Evolutionary conservation across 2,797 vertebrate species (phyloP).

Genomic region (Eulemur rubriventer): DNA sequence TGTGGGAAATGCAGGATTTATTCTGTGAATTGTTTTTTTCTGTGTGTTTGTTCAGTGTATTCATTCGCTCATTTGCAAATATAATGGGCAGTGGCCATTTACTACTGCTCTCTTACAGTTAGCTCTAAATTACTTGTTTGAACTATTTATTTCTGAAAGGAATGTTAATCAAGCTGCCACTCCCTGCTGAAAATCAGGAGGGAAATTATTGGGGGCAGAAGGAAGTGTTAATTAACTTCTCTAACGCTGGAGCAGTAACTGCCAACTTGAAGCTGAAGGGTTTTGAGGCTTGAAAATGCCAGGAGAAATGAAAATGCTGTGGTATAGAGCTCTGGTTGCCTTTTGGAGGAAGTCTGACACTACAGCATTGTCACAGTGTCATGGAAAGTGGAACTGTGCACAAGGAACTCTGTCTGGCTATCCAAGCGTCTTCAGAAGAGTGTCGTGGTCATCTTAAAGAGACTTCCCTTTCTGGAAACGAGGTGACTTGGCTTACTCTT

Average conservation of each 20-base stretch:
- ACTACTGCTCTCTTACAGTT: conserved; percentile 63
- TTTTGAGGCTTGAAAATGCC: conserved; percentile 16
- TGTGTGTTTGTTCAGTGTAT: conserved; percentile 66
- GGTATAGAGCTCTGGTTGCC: neutral
- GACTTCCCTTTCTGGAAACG: conserved; percentile 61
- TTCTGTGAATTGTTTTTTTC: conserved; percentile 65
- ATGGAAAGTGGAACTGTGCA: neutral
- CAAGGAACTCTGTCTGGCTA: neutral
- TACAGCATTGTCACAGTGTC: neutral
- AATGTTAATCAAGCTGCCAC: conserved; percentile 61
- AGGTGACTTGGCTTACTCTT: conserved; percentile 56
- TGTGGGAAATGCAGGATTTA: conserved; percentile 77
- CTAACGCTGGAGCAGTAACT: conserved; percentile 16
- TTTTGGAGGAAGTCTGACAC: neutral
- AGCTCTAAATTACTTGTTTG: conserved; percentile 68
- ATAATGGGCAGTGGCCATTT: conserved; percentile 53
- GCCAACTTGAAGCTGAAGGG: conserved; percentile 21
- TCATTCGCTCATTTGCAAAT: conserved; percentile 62
- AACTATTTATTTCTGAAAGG: conserved; percentile 80
- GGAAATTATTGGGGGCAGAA: neutral
- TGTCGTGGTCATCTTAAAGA: neutral
- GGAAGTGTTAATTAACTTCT: neutral
- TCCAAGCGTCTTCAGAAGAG: neutral
- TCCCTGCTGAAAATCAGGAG: conserved; percentile 50
- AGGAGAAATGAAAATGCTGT: neutral